Conservation (phyloP, 2,888 invertebrate genomes). For the Hirtodrosophila alboralis region DNA sequence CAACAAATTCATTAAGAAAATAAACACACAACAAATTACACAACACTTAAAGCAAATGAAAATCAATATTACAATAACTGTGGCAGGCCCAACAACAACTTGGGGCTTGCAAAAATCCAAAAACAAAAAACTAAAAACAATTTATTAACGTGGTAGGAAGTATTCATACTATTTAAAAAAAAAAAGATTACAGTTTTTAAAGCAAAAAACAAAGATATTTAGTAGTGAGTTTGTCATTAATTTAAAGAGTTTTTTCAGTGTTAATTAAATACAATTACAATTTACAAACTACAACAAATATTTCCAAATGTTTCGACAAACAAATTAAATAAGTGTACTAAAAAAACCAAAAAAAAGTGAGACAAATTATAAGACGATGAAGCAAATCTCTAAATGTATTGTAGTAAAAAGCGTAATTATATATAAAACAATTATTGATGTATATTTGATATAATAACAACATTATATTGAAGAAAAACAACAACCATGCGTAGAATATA, state of each 20-base stretch:
- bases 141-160: conserved; percentile 64
- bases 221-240: conserved; percentile 69
- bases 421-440: conserved; percentile 56
- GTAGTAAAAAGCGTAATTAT: conserved; percentile 51
- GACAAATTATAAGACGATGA: conserved; percentile 7
- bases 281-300: conserved; percentile 38
- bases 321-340: conserved; percentile 78
- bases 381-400: conserved; percentile 54
- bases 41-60: conserved; percentile 63
- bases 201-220: conserved; percentile 40
- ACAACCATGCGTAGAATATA: conserved; percentile 71
- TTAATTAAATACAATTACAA: conserved; percentile 56
- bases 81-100: conserved; percentile 71
- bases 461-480: conserved; percentile 48
- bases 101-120: conserved; percentile 53
- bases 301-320: conserved; percentile 61
- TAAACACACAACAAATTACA: conserved; percentile 35
- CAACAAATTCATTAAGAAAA: conserved; percentile 26
- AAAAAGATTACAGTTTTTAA: conserved; percentile 46
- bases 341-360: conserved; percentile 30
- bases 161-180: conserved; percentile 38
- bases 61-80: conserved; percentile 83
- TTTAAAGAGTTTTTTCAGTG: conserved; percentile 63
- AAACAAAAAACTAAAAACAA: conserved; percentile 15
- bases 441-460: conserved; percentile 61